A percentile compares a stretch with the other conserved stretches of the same genome.
Conservation (phyloP, 2,113 vertebrate species). For the Eulacestoma nigropectus region DNA sequence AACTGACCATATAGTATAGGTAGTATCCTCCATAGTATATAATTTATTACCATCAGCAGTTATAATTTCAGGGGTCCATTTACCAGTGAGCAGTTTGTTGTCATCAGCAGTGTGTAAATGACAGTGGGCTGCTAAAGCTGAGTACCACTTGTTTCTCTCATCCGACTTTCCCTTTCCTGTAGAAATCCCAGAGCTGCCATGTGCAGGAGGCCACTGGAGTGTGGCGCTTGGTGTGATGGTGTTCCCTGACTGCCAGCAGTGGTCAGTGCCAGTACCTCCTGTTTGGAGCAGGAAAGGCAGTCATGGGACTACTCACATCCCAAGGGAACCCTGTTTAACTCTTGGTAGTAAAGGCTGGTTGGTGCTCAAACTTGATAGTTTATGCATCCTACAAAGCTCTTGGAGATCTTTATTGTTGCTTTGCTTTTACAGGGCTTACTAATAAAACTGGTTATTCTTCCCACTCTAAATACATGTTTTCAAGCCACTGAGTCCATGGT, state of each 20-base stretch:
- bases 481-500: background rate
- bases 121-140: background rate
- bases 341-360: background rate
- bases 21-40: background rate
- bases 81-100: background rate
- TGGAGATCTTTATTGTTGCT: background rate
- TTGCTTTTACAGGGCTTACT: background rate
- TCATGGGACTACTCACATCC: background rate
- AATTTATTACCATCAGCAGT: background rate
- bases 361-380: background rate
- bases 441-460: background rate
- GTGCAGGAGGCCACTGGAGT: background rate
- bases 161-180: background rate
- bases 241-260: background rate
- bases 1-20: background rate
- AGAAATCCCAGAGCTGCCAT: background rate
- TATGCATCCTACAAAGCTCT: background rate
- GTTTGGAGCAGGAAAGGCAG: background rate
- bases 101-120: background rate
- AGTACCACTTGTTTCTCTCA: background rate
- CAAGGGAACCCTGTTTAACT: background rate
- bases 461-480: background rate
- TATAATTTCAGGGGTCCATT: background rate
- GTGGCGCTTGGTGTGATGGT: background rate
- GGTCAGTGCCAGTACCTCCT: background rate